Conservation (phyloP, 2,797 vertebrate genomes). For the Avahi laniger region DNA sequence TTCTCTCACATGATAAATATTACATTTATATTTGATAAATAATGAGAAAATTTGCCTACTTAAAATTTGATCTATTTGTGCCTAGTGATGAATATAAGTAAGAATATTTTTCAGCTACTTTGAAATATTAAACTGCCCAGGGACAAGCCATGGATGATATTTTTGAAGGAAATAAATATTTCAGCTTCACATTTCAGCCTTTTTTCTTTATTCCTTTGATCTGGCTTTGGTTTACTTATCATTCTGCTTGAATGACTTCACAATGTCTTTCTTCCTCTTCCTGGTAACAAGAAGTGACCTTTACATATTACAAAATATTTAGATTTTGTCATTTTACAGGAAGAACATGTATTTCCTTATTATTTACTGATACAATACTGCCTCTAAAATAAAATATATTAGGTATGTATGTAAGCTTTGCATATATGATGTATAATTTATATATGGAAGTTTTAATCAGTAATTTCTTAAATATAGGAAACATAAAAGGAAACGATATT, state of each 20-base stretch:
- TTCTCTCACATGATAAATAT: constrained; percentile 65
- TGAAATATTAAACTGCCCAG: constrained; percentile 85
- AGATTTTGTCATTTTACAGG: neutral
- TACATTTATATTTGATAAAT: constrained; percentile 71
- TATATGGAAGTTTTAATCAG: neutral
- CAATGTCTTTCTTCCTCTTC: constrained; percentile 84
- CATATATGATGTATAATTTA: neutral
- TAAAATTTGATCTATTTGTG: constrained; percentile 80
- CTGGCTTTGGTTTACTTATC: constrained; percentile 94
- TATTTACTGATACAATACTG: neutral
- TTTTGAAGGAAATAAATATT: constrained; percentile 95
- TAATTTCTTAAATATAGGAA: neutral
- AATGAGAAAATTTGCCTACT: constrained; percentile 69
- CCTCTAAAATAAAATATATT: neutral
- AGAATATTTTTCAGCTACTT: constrained; percentile 83
- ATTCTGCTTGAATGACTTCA: constrained; percentile 92
- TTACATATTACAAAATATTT: constrained; percentile 69
- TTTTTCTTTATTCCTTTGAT: constrained; percentile 92
- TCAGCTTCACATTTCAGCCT: constrained; percentile 93
- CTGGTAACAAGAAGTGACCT: constrained; percentile 68
- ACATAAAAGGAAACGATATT: constrained; percentile 5
- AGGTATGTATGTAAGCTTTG: neutral
- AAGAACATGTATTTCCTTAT: neutral
- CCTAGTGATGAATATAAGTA: constrained; percentile 81
- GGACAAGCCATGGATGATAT: constrained; percentile 88